Base-by-base conservation (phyloP, 1,140 invertebrate species). In the Harlomillsia oculata region DNA sequence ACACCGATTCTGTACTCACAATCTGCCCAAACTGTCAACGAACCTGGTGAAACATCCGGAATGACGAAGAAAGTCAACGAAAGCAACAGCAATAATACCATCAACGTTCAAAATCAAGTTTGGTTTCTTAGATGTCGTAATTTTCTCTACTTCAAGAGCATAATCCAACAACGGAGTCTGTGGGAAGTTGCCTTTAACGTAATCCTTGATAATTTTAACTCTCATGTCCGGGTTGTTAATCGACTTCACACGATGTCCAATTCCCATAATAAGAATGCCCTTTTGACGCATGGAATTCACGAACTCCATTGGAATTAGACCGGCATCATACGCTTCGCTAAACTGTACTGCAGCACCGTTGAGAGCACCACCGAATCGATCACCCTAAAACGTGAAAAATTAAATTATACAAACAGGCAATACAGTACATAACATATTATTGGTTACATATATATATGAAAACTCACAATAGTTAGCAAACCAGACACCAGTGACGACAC, bases 41-140 rank as follows among this genome's bases (percentile, higher is more conserved):
- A 60, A 86, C 83, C 80, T 81, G 0, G 96, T 97, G 69, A 99
- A 99, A 55, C 84, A 84, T 36, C 90, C 89, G 64, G 84, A 89
- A 69, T 93, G 82, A 53, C 93, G 79, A 45, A 99, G 78, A 72
- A 99, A 82, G 72, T 99, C 97, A 13, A 99, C 94, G 75, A 99
- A 97, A 5, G 90, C 83, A 25, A 91, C 90, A 2, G 93, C 97
- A 69, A 99, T 96, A 62, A 96, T 86, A 56, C 97, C 97, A 76
- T 99, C 97, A 11, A 99, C 96, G 75, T 99, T 99, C 20, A 99
- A 77, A 70, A 99, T 99, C 26, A 99, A 78, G 77, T 99, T 99
- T 16, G 96, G 96, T 75, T 99, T 99, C 80, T 99, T 99, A 51
- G 89, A 87, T 1, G 96, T 99, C 2, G 97, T 99, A 62, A 99